phyloP scores from a whole-genome alignment of 2,888 invertebrate genomes.

The Flabesymbios commensalis region DNA sequence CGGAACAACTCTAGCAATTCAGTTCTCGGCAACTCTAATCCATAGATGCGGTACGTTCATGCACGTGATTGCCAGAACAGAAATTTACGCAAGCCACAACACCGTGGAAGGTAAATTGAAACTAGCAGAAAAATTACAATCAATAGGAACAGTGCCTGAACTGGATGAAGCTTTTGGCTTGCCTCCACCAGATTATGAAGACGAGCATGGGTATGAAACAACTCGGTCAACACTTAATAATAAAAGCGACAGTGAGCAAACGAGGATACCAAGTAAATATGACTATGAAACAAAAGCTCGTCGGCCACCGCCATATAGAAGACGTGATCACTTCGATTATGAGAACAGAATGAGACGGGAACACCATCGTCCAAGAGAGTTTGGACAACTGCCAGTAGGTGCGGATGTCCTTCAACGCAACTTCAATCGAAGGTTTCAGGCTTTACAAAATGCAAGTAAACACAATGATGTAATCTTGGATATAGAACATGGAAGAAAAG shows the following conservation, averaged over 20 bases:
- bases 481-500: too few relatives aligned
- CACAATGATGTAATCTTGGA: too few relatives aligned
- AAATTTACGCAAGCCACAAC: constrained; percentile 36
- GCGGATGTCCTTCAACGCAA: constrained; percentile 13
- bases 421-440: constrained; percentile 13
- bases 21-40: constrained; percentile 94
- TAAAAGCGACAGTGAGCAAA: too few relatives aligned
- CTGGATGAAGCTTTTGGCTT: not conserved
- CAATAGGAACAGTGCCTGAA: constrained; percentile 31
- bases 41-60: constrained; percentile 97
- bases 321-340: too few relatives aligned
- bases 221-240: too few relatives aligned
- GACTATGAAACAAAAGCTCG: too few relatives aligned
- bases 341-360: too few relatives aligned
- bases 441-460: too few relatives aligned
- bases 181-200: not conserved
- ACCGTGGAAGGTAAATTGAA: constrained; percentile 15
- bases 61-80: constrained; percentile 92
- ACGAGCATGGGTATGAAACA: too few relatives aligned
- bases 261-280: too few relatives aligned
- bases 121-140: constrained; percentile 39
- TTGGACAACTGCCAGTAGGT: constrained; percentile 6
- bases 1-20: constrained; percentile 87
- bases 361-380: too few relatives aligned
- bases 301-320: too few relatives aligned